Evolutionary conservation across 2,797 vertebrate genomes (phyloP), one percentile per base, ranked within the genome.

Genomic region (Hylomyscus alleni): DNA sequence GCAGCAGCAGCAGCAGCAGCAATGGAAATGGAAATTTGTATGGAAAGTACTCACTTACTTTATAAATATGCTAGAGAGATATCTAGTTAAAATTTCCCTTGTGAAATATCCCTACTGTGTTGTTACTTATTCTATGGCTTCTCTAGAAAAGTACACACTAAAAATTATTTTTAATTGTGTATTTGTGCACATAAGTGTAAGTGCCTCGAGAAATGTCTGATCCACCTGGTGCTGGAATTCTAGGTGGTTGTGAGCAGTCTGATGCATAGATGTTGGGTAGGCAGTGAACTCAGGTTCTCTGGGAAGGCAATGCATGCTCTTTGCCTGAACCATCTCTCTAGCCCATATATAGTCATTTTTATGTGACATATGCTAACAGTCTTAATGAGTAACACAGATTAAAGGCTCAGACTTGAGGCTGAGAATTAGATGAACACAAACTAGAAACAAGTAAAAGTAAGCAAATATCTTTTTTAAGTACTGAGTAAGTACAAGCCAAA

Each of bases 361-460:
- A 94, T 34, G 31, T 87, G 80, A 34, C 4, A 77, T 31, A 90
- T 60, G 22, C 40, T 93, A 73, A 56, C 72, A 87, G 37, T 20
- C 44, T 92, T 82, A 44, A 73, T 95, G 52, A 94, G 72, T 97
- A 62, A 34, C 58, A 58, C 73, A 44, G 34, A 67, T 69, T 95
- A 60, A 95, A 97, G 95, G 88, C 58, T 93, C 86, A 92, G 78
- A 65, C 89, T 82, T 96, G 78, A 96, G 40, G 31, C 82, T 77
- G 22, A 96, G 44, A 96, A 96, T 65, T 37, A 92, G 50, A 54
- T 54, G 29, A 91, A 72, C 15, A 94, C 6, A 89, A 93, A 94
- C 72, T 31, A 77, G 73, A 93, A 96, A 93, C 56, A 90, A 95
- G 95, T 69, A 85, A 67, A 50, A 31, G 22, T 22, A 20, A 54